These are phyloP conservation scores for Florisuga fusca DNA, from an alignment of 2,797 vertebrate genomes.

Conservation along the genomic window DNA sequence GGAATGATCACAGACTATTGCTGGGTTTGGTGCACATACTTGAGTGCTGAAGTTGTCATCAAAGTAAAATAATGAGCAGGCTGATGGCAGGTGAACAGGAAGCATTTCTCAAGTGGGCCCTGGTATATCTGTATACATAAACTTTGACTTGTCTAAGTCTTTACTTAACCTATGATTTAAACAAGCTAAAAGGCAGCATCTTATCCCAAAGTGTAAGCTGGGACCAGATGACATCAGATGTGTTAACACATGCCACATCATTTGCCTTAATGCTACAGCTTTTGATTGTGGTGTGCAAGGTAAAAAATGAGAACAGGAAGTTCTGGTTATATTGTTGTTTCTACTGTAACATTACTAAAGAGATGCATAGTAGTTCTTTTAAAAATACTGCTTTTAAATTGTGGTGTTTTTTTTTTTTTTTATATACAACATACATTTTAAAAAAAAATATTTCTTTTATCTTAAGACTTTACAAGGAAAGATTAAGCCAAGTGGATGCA, in stretches of 20 bases:
- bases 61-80: neutral
- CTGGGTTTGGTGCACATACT: neutral
- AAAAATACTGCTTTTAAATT: neutral
- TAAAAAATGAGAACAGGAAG: neutral
- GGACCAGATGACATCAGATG: neutral
- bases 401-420: neutral
- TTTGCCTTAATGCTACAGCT: neutral
- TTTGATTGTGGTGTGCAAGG: neutral
- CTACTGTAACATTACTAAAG: neutral
- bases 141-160: neutral
- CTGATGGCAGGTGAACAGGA: neutral
- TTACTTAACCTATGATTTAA: neutral
- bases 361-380: neutral
- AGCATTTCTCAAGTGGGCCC: neutral
- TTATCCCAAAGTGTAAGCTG: neutral
- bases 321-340: neutral
- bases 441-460: conserved; percentile 49
- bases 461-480: conserved; percentile 95
- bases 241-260: neutral
- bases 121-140: neutral
- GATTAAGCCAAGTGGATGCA: conserved; percentile 96
- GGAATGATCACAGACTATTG: neutral
- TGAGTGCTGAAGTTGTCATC: neutral
- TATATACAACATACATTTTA: conserved; percentile 33
- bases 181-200: neutral